A percentile compares a stretch with the other conserved stretches of the same genome.
Conservation (phyloP, 2,888 invertebrate species). For the Venusia cambrica region DNA sequence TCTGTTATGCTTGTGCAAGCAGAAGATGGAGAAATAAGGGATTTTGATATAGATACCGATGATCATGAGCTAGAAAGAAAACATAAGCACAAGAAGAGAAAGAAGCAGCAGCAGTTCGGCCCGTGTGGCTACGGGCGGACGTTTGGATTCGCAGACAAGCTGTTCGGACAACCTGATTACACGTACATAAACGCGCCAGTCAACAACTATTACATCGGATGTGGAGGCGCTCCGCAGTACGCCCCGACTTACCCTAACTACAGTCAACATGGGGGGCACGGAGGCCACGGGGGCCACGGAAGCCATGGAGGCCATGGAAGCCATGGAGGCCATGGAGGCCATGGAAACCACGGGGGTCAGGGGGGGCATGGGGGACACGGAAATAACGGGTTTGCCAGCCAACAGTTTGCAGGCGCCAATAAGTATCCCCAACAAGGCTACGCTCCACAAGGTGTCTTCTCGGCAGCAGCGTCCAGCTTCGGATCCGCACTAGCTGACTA, state of each 20-base stretch:
- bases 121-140: constrained; percentile 53
- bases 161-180: constrained; percentile 53
- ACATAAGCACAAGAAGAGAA: constrained; percentile 52
- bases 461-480: constrained; percentile 74
- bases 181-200: constrained; percentile 67
- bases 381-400: constrained; percentile 15
- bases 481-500: constrained; percentile 75
- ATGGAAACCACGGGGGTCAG: constrained; percentile 35
- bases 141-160: constrained; percentile 44
- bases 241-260: constrained; percentile 30
- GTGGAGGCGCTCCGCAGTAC: constrained; percentile 42
- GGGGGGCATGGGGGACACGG: constrained; percentile 28
- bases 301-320: constrained; percentile 30
- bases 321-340: constrained; percentile 34
- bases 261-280: constrained; percentile 35
- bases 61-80: constrained; percentile 53
- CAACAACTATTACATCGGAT: constrained; percentile 67
- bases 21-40: constrained; percentile 45
- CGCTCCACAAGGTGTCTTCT: constrained; percentile 46
- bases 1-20: constrained; percentile 34
- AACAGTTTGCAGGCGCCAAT: constrained; percentile 25
- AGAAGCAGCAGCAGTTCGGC: constrained; percentile 53
- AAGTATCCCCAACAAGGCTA: constrained; percentile 27
- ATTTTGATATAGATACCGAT: constrained; percentile 40
- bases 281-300: constrained; percentile 32